phyloP scores from a whole-genome alignment of 2,113 vertebrate genomes.

The Periophthalmus modestus region DNA sequence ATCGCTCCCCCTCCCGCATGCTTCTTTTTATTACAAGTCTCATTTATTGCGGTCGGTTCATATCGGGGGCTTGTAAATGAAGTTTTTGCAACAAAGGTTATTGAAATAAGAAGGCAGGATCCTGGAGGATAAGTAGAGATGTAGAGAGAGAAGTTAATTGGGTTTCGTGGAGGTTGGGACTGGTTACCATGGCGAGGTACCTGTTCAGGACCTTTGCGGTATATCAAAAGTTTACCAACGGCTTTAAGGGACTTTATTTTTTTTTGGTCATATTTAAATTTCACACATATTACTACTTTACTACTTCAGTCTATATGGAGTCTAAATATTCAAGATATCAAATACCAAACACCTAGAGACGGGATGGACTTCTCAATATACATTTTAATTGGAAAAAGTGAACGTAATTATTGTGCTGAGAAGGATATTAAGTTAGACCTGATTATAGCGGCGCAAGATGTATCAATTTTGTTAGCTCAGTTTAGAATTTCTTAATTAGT shows the following conservation, averaged over 20 bases:
- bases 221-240: neutral
- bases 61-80: conserved; percentile 68
- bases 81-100: conserved; percentile 74
- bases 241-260: neutral
- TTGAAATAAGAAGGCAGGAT: conserved; percentile 70
- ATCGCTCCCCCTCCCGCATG: conserved; percentile 46
- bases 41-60: conserved; percentile 72
- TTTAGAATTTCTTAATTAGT: no score
- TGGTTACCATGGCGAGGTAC: conserved; percentile 63
- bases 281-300: neutral
- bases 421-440: neutral
- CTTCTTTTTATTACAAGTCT: conserved; percentile 74
- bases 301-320: neutral
- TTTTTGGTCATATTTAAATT: neutral
- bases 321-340: neutral
- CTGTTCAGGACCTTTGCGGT: conserved; percentile 35
- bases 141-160: conserved; percentile 62
- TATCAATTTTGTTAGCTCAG: no score
- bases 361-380: neutral
- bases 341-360: neutral
- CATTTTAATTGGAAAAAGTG: neutral
- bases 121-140: conserved; percentile 67
- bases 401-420: neutral
- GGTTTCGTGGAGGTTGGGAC: conserved; percentile 46
- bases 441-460: no score